These are phyloP conservation scores for Neotoxoptera formosana DNA, from an alignment of 1,140 invertebrate species.

Conservation along the genomic window DNA sequence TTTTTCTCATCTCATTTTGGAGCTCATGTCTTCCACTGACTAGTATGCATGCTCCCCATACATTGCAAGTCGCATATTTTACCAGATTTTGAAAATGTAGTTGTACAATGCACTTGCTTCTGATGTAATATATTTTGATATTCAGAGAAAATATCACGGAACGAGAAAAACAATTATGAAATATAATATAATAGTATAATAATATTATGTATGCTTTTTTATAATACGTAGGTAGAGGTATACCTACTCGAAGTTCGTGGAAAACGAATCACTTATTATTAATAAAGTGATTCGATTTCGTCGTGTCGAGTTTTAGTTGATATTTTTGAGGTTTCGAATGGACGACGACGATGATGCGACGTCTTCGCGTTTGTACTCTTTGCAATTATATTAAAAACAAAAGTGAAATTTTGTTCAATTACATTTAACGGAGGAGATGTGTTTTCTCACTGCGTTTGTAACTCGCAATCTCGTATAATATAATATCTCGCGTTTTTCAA, in stretches of 20 bases:
- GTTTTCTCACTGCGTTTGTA: neutral
- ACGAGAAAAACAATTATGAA: neutral
- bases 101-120: neutral
- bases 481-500: neutral
- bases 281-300: neutral
- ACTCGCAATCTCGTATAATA: neutral
- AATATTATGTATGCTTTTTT: neutral
- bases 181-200: neutral
- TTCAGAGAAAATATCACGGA: neutral
- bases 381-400: neutral
- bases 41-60: no score
- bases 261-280: neutral
- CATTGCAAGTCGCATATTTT: neutral
- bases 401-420: neutral
- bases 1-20: no score
- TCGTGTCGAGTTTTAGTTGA: neutral
- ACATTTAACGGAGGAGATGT: neutral
- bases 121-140: neutral
- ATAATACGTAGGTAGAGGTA: no score
- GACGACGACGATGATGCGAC: neutral
- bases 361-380: neutral
- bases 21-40: no score
- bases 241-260: neutral
- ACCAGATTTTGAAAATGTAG: neutral
- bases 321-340: neutral